Percentiles rank a stretch among this genome's conserved stretches.
These are phyloP conservation scores for Momotus momota DNA, from an alignment of 2,797 vertebrate genomes.

Conservation along the genomic window DNA sequence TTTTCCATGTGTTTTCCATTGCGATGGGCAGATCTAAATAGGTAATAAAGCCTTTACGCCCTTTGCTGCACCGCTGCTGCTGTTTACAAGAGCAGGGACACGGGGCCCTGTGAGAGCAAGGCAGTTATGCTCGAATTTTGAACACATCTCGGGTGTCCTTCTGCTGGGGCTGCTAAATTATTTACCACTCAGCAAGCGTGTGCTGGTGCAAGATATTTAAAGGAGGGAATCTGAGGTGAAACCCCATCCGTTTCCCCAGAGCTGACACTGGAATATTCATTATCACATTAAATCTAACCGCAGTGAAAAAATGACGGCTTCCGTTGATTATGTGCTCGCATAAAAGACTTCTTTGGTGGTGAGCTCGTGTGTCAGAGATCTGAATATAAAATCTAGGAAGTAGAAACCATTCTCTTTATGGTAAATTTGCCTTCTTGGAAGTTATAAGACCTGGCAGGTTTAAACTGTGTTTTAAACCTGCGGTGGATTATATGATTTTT, in stretches of 20 bases:
- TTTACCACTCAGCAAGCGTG: neutral
- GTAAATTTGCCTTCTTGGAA: conserved; percentile 55
- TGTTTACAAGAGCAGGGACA: conserved; percentile 46
- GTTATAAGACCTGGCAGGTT: conserved; percentile 66
- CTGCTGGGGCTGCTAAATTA: conserved; percentile 47
- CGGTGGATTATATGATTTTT: conserved; percentile 15
- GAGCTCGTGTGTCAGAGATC: neutral
- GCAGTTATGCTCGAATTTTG: neutral
- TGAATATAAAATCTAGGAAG: conserved; percentile 43
- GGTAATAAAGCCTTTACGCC: neutral
- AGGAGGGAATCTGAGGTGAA: conserved; percentile 61
- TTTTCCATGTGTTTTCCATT: neutral
- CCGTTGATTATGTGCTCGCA: conserved; percentile 36
- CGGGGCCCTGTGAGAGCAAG: neutral
- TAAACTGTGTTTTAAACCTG: conserved; percentile 60
- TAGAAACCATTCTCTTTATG: conserved; percentile 31
- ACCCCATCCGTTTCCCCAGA: conserved; percentile 32
- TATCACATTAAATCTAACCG: conserved; percentile 48
- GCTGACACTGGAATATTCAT: conserved; percentile 65
- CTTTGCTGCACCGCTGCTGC: neutral
- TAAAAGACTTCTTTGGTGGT: conserved; percentile 37
- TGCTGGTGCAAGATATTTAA: neutral
- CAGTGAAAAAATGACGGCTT: conserved; percentile 30
- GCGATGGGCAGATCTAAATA: neutral
- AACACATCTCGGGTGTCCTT: conserved; percentile 27